Base-by-base conservation (phyloP, 2,113 vertebrate species). In the Balaeniceps rex region DNA sequence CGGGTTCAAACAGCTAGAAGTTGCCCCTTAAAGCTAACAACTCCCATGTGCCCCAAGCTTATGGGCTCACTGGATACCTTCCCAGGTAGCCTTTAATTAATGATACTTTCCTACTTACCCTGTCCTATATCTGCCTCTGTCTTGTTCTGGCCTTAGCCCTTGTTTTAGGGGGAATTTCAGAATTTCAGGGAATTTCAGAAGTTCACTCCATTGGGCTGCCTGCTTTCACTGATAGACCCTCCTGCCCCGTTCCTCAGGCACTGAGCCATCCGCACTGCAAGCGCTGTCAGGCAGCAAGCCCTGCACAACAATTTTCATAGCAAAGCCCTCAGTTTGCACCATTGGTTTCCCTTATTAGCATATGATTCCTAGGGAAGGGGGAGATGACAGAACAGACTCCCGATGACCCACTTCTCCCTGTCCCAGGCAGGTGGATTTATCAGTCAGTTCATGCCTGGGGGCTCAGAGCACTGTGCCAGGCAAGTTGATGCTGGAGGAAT, bases 171-270 rank as follows among this genome's bases (percentile, higher is more conserved):
- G 16, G n/a, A 36, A 57, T 55, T 83, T 54, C n/a, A 33, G n/a
- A 36, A 57, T 55, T 83, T 70, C 25, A 34, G n/a, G 16, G n/a
- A 36, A 58, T 55, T 84, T 54, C n/a, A 29, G 24, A 44, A 54
- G 44, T 51, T 70, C 25, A 11, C 19, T 61, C 33, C 8, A 3
- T 14, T 44, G 0, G 0, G 15, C 24, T 49, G 31, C 25, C n/a
- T 44, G 13, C 26, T 74, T 65, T 33, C 55, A 66, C 16, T 1
- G 12, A 40, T 22, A 82, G 24, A 63, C 8, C 28, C 22, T 65
- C 51, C 47, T 51, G 34, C 4, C 31, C 28, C 1, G 0, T 19
- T 83, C n/a, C 33, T 31, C 57, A 26, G 19, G 15, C 42, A 34
- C 68, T 6, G 44, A 74, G 42, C 24, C 9, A 0, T 61, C 42